Base-by-base conservation (phyloP, 2,113 vertebrate species). In the Odobenus rosmarus region DNA sequence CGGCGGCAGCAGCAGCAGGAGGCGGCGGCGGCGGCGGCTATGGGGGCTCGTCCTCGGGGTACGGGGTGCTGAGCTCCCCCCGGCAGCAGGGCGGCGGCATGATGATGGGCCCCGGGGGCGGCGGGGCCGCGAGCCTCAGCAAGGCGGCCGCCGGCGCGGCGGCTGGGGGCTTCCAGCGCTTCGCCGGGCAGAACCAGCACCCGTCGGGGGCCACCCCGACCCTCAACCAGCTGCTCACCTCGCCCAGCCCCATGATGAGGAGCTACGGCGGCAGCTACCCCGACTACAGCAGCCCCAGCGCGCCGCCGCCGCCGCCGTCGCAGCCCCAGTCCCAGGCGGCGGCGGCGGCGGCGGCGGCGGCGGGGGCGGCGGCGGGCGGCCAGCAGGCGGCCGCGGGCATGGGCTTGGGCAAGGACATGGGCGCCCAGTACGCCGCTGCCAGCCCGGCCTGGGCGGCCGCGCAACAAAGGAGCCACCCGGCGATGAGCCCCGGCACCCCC, bases 211-310 rank as follows among this genome's bases (percentile, higher is more conserved):
- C 99, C 97, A 99, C 99, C 33, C 99, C 99, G 98, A 99, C 99
- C 96, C 98, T 99, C 94, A 99, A 99, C 99, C 99, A 99, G 98
- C 99, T 99, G 98, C 99, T 99, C 93, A 99, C 99, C 33, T 99
- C 99, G 97, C 99, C 99, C 69, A 99, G 99, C 98, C 99, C 99
- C 67, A 99, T 99, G 99, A 99, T 99, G 99, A 98, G 99, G 98
- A 99, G 99, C 97, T 99, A 99, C 64, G 99, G 99, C 90, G 99
- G 99, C 92, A 98, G 99, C 96, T 99, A 99, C 98, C 99, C 99
- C 98, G 99, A 99, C 98, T 99, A 99, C 98, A 98, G 98, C 97
- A 98, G 98, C 98, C 98, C 99, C 90, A 82, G 98, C 92, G 98
- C 99, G 93, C 99, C 98, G 90, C 98, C 95, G 98, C 98, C 96